Evolutionary conservation across 1,140 invertebrate genomes (phyloP).

Genomic region (Galendromus occidentalis): DNA sequence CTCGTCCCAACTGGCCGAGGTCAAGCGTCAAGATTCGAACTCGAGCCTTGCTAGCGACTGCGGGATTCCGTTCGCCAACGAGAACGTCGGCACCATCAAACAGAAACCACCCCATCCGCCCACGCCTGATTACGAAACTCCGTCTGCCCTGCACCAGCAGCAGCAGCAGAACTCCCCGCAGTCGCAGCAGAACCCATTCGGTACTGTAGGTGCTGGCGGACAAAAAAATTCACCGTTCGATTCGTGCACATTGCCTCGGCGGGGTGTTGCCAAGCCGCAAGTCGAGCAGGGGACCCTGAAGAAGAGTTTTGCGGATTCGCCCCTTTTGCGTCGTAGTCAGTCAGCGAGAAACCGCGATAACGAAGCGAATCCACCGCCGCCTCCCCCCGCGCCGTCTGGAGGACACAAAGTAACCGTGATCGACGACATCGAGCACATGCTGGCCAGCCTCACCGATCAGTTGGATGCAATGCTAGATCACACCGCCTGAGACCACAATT

Average conservation of each 20-base stretch:
- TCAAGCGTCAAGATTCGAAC: constrained; percentile 48
- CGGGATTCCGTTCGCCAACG: constrained; percentile 80
- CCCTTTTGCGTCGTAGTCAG: neutral
- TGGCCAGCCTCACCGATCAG: constrained; percentile 78
- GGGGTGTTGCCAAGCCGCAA: neutral
- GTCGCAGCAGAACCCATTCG: constrained; percentile 11
- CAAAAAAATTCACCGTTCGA: neutral
- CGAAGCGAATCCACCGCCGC: neutral
- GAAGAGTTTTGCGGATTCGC: constrained; percentile 8
- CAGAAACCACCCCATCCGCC: constrained; percentile 33
- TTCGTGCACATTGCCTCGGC: neutral
- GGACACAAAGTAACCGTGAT: constrained; percentile 37
- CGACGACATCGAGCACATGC: constrained; percentile 89
- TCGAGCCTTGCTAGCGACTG: constrained; percentile 29
- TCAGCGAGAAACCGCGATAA: neutral
- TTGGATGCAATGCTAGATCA: constrained; percentile 72
- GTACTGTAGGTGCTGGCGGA: neutral
- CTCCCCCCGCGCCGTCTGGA: neutral
- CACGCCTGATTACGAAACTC: constrained; percentile 2
- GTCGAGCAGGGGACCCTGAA: neutral
- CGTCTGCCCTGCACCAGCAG: constrained; percentile 12
- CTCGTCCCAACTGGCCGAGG: constrained; percentile 14
- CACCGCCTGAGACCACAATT: neutral
- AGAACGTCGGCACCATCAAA: constrained; percentile 93
- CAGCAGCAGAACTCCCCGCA: constrained; percentile 13